Evolutionary conservation across 2,113 vertebrate genomes (phyloP).

Genomic region (Hirundichthys speculiger): DNA sequence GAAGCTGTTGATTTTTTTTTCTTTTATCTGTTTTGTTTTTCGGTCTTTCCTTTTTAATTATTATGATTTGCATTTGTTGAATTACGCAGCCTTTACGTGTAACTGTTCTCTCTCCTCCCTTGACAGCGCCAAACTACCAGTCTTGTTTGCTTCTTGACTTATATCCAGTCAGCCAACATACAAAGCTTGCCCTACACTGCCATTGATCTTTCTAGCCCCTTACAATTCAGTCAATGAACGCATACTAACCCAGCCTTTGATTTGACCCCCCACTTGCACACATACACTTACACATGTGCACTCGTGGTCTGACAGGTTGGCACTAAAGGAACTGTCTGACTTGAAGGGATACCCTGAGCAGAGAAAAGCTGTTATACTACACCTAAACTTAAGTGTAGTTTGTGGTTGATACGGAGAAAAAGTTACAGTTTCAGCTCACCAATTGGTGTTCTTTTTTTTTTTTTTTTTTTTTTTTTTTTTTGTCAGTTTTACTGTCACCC

Average conservation of each 20-base stretch:
- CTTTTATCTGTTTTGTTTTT: no score
- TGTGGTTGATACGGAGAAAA: not conserved
- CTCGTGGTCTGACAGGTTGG: not conserved
- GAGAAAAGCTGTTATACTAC: not conserved
- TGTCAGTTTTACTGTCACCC: conserved; percentile 1
- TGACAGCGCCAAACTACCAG: conserved; percentile 7
- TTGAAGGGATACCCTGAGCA: conserved; percentile 23
- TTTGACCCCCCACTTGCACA: conserved; percentile 7
- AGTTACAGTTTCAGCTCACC: not conserved
- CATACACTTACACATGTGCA: not conserved
- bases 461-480: not conserved
- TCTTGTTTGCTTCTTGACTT: conserved; percentile 58
- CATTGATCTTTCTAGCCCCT: conserved; percentile 69
- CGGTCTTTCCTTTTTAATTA: no score
- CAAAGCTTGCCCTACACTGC: conserved; percentile 29
- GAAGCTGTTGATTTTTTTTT: no score
- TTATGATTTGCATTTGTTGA: conserved; percentile 1
- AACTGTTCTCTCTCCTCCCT: not conserved
- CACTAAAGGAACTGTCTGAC: conserved; percentile 8
- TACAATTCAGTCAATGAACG: conserved; percentile 67
- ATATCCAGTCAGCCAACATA: conserved; percentile 63
- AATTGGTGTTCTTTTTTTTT: conserved; percentile 4
- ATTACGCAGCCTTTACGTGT: not conserved
- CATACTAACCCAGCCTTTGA: conserved; percentile 62
- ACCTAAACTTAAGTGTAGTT: not conserved